Base-by-base conservation (phyloP, 2,888 invertebrate genomes). In the Orthosia gothica region DNA sequence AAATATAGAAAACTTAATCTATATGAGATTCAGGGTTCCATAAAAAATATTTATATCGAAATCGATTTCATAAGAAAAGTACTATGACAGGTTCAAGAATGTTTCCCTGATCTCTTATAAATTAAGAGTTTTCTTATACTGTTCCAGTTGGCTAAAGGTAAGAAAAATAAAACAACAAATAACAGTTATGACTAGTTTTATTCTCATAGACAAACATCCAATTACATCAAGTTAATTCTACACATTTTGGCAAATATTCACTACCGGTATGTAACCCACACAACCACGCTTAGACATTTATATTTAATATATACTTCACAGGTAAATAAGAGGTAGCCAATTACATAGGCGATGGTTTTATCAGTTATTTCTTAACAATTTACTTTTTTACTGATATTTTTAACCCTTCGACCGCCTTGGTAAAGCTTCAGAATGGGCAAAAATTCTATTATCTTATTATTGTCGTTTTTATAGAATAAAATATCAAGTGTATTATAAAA, bases 121-220 rank as follows among this genome's bases (percentile, higher is more conserved):
- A 40, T 40, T 40, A 40, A 40, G 40, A 40, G 3, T 40, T 9
- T 40, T 40, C 40, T 40, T 40, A 40, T 40, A 40, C 9, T 40
- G 40, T 9, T 40, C 40, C 40, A 40, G 40, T 40, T 40, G 40
- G 7, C 40, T 40, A 49, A 26, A 23, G 59, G n/a, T 65, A 75
- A 79, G 9, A 5, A 40, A 81, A 79, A 81, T 82, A 82, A 89
- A 83, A 82, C 88, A 80, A 71, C 75, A 78, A 83, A 72, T 81
- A 90, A 89, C 89, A 89, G 82, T 85, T 92, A 90, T 95, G 95
- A 95, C 95, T 95, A 95, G 95, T 93, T 94, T 94, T 94, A 93
- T 94, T 94, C 88, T 82, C 89, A 80, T 86, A 86, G 70, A 93
- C 88, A 94, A 94, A 95, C 93, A 93, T 93, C 92, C 85, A 94